phyloP scores from a whole-genome alignment of 2,888 invertebrate genomes.

The Tipula unca region DNA sequence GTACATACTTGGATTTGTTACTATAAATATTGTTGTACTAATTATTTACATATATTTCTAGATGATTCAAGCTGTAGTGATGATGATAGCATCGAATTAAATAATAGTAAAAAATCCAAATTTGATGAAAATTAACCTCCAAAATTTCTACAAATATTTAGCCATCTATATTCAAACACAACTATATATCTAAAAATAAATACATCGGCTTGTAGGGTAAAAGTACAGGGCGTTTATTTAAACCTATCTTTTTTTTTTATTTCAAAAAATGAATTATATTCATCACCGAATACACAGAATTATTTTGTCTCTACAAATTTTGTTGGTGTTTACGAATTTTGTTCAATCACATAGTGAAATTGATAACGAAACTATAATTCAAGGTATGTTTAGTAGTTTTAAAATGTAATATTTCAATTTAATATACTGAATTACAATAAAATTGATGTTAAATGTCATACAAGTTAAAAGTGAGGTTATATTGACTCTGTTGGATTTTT shows the following conservation, averaged over 20 bases:
- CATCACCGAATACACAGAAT: neutral
- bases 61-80: neutral
- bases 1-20: neutral
- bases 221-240: neutral
- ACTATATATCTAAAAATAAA: neutral
- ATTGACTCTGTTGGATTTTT: neutral
- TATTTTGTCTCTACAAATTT: slow-evolving; percentile 9
- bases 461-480: neutral
- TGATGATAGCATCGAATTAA: neutral
- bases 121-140: neutral
- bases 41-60: neutral
- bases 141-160: neutral
- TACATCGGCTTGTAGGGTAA: neutral
- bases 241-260: neutral
- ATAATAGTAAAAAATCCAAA: neutral
- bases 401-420: neutral
- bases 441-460: neutral
- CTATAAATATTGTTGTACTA: neutral
- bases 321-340: neutral
- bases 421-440: neutral
- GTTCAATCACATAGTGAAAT: neutral
- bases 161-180: neutral
- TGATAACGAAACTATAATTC: slow-evolving; percentile 9
- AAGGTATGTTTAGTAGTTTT: neutral
- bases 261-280: slow-evolving; percentile 17